Conservation (phyloP, 2,888 invertebrate species). For the Drosophila anceps region DNA sequence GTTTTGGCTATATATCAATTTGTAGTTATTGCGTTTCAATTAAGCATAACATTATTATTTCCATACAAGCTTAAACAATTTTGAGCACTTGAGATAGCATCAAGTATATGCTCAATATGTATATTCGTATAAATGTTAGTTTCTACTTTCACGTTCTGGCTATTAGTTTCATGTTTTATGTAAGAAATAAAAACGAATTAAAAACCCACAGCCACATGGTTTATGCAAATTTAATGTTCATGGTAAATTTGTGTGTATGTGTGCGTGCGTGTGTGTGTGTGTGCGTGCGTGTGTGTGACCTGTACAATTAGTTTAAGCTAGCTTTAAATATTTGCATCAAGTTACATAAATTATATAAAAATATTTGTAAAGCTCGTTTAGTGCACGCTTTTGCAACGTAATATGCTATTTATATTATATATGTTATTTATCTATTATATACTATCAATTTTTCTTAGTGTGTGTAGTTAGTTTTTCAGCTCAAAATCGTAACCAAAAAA, state of each 20-base stretch:
- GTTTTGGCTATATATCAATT: slow-evolving; percentile 12
- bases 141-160: slow-evolving; percentile 18
- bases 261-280: slow-evolving; percentile 10
- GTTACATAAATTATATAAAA: background rate
- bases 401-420: background rate
- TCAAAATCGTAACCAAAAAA: slow-evolving; percentile 81
- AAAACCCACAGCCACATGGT: slow-evolving; percentile 64
- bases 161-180: slow-evolving; percentile 18
- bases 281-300: slow-evolving; percentile 22
- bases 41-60: slow-evolving; percentile 27
- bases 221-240: slow-evolving; percentile 77
- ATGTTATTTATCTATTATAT: background rate
- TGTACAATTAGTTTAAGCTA: slow-evolving; percentile 19
- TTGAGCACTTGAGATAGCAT: slow-evolving; percentile 13
- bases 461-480: slow-evolving; percentile 65
- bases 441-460: slow-evolving; percentile 8
- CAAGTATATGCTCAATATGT: slow-evolving; percentile 1
- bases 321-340: slow-evolving; percentile 12
- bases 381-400: slow-evolving; percentile 7
- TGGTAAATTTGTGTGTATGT: slow-evolving; percentile 21
- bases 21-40: slow-evolving; percentile 29
- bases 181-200: slow-evolving; percentile 17
- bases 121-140: slow-evolving; percentile 2
- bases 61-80: slow-evolving; percentile 14
- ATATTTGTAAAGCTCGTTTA: background rate